Evolutionary conservation across 2,113 vertebrate species (phyloP).

Genomic region (Scalopus aquaticus): DNA sequence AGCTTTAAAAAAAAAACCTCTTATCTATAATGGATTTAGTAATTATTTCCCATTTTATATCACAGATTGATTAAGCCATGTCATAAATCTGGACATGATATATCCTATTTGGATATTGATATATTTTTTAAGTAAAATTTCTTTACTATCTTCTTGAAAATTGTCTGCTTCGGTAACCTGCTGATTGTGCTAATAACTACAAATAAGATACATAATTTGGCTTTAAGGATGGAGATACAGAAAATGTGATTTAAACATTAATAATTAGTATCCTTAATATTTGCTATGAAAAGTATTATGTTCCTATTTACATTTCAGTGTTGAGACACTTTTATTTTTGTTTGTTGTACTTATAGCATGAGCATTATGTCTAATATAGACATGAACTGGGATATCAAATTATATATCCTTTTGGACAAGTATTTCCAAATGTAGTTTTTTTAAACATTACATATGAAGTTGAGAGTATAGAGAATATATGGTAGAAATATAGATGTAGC

Average conservation of each 20-base stretch:
- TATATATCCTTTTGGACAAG: constrained; percentile 14
- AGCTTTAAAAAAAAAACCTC: neutral
- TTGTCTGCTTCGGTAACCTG: neutral
- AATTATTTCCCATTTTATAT: neutral
- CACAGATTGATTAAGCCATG: neutral
- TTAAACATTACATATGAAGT: neutral
- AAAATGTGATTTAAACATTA: constrained; percentile 20
- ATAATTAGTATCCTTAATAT: constrained; percentile 33
- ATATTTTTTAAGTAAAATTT: neutral
- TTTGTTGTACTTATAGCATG: neutral
- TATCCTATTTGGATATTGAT: neutral
- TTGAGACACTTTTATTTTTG: constrained; percentile 24
- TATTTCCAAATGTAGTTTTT: constrained; percentile 28
- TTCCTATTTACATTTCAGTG: constrained; percentile 22
- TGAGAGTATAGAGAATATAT: neutral
- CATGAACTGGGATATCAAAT: neutral
- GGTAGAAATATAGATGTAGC: neutral
- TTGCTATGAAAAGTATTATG: neutral
- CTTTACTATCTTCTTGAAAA: neutral
- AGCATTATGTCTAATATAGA: neutral
- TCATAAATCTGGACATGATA: neutral
- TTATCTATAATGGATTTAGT: neutral
- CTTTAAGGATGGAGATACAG: neutral
- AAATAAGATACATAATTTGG: neutral
- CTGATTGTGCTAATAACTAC: neutral